Base-by-base conservation (phyloP, 1,140 invertebrate genomes). In the Limonius californicus region DNA sequence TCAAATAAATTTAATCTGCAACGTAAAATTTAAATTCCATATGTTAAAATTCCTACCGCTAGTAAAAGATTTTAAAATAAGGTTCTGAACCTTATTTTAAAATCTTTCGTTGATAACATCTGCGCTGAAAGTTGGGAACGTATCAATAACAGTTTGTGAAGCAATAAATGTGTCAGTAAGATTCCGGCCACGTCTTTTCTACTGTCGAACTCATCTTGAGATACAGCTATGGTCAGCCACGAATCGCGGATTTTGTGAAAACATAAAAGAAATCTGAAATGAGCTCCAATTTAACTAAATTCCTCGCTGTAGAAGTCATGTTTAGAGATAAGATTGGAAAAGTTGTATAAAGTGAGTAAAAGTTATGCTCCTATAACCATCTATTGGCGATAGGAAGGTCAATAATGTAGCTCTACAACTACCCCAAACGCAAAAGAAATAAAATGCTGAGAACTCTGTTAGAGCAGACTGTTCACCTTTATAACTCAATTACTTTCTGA, bases 321-420 rank as follows among this genome's bases (percentile, higher is more conserved):
- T 70, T 68, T 71, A 69, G 72, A 79, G 79, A 80, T 81, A 79
- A 80, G 78, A 81, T 80, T 80, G 79, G 79, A 80, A 81, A 80
- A 79, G 78, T 80, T 80, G 78, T 77, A 79, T 70, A 73, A 78
- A 75, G 76, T 74, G 73, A 73, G 74, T 78, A 78, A 79, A 78
- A 77, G 78, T 78, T 79, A 78, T 78, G 78, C 76, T 74, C 76
- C 79, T 73, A 79, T 80, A 80, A 80, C 77, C 70, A 64, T 74
- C 71, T 70, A 70, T 70, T 70, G 69, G 67, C 69, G 63, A 70
- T 70, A 63, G 69, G 67, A 61, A 68, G 67, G 69, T 68, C 69
- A 70, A 70, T 70, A 70, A 68, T 68, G 66, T 68, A 68, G 50
- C 61, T 60, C 50, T 62, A 71, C 50, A 61, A 72, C 74, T 71